Conservation (phyloP, 2,797 vertebrate species). For the Lutra lutra region DNA sequence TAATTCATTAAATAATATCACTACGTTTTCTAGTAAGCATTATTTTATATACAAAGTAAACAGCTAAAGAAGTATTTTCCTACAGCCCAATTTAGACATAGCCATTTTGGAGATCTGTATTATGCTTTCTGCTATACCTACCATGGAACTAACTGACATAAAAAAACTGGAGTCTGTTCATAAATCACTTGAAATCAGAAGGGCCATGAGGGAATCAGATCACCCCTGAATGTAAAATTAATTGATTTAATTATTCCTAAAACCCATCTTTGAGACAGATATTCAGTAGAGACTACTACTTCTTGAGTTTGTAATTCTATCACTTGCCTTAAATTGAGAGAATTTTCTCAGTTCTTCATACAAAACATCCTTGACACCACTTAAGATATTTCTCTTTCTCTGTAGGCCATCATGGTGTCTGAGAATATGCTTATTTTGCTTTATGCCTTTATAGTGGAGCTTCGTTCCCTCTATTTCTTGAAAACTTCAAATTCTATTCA, state of each 20-base stretch:
- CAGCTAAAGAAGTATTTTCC: not conserved
- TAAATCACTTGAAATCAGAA: constrained; percentile 32
- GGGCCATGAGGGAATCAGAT: not conserved
- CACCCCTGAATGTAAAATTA: not conserved
- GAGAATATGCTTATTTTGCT: not conserved
- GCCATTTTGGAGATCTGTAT: not conserved
- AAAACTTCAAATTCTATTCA: constrained; percentile 18
- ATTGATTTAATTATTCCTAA: constrained; percentile 44
- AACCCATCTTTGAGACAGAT: not conserved
- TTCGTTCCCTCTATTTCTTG: not conserved
- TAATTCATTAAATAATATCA: not conserved
- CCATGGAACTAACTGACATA: not conserved
- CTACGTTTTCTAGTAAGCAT: not conserved
- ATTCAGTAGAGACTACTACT: not conserved
- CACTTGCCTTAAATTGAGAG: not conserved
- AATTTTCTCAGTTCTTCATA: not conserved
- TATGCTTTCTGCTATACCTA: not conserved
- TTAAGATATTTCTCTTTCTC: not conserved
- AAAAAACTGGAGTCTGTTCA: not conserved
- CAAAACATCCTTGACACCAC: not conserved
- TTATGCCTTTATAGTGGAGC: not conserved
- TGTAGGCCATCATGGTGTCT: not conserved
- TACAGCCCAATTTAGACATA: not conserved
- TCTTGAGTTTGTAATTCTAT: not conserved
- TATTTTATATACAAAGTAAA: not conserved